Evolutionary conservation across 2,113 vertebrate genomes (phyloP).

Genomic region (Chionomys nivalis): DNA sequence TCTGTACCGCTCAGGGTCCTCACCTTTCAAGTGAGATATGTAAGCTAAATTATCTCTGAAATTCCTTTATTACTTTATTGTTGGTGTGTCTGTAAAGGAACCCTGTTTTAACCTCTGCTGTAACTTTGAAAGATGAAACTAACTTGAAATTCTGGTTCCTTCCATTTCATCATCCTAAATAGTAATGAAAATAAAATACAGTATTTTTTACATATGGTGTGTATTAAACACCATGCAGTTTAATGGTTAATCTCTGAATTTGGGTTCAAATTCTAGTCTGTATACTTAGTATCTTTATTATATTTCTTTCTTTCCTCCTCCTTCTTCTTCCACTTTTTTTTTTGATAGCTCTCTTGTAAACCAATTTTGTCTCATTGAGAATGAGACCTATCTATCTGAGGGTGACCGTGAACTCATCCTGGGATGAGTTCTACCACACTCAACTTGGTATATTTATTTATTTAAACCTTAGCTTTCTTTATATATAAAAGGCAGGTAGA

Average conservation of each 20-base stretch:
- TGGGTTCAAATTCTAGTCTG: conserved; percentile 3
- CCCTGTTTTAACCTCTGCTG: background rate
- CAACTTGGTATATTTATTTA: background rate
- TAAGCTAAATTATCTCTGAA: background rate
- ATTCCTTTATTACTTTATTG: background rate
- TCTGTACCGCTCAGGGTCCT: background rate
- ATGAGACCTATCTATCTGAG: background rate
- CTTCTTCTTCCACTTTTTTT: no score
- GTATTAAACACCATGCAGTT: background rate
- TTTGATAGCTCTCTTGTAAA: background rate
- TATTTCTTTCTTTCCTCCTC: background rate
- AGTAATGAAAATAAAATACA: background rate
- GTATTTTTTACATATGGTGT: background rate
- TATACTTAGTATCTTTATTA: conserved; percentile 14
- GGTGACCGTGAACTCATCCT: background rate
- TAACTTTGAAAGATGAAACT: background rate
- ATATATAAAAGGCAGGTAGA: conserved; percentile 21
- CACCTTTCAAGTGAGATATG: background rate
- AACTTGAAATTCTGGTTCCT: background rate
- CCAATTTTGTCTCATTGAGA: background rate
- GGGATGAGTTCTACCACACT: background rate
- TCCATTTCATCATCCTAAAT: conserved; percentile 8
- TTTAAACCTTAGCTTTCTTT: background rate
- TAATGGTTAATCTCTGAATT: background rate
- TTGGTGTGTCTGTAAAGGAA: background rate